phyloP scores from a whole-genome alignment of 2,797 vertebrate species.

The Brotula barbata region DNA sequence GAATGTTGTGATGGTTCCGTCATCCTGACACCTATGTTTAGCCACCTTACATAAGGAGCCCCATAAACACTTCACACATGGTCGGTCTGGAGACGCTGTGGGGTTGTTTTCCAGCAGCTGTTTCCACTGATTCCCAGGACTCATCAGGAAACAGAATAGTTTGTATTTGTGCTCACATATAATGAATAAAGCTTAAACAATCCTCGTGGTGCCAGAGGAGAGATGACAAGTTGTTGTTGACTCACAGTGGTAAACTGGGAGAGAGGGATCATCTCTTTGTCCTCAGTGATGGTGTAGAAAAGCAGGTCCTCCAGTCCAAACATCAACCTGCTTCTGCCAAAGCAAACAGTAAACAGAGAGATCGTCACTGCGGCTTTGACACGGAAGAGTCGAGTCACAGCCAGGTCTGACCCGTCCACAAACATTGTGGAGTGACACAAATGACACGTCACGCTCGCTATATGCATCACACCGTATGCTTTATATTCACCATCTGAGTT shows the following conservation, averaged over 20 bases:
- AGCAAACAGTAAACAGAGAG: conserved; percentile 31
- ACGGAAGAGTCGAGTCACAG: conserved; percentile 7
- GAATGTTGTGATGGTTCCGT: conserved; percentile 20
- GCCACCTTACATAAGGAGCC: conserved; percentile 34
- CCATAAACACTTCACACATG: conserved; percentile 41
- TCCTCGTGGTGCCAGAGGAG: not conserved
- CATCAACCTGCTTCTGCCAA: conserved; percentile 69
- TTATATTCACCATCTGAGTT: too few species aligned
- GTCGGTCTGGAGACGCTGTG: conserved; percentile 28
- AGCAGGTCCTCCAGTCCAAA: conserved; percentile 85
- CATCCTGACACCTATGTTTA: conserved; percentile 47
- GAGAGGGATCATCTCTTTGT: conserved; percentile 84
- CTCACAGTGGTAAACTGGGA: conserved; percentile 87
- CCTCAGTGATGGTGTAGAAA: conserved; percentile 90
- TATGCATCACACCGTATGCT: too few species aligned
- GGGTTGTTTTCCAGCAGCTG: conserved; percentile 24
- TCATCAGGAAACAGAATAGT: conserved; percentile 18
- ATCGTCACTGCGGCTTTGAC: conserved; percentile 2
- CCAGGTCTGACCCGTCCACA: conserved; percentile 25
- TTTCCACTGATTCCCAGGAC: not conserved
- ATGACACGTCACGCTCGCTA: too few species aligned
- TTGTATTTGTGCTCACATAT: not conserved
- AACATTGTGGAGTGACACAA: not conserved
- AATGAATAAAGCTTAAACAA: conserved; percentile 22
- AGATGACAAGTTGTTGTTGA: conserved; percentile 33